phyloP scores from a whole-genome alignment of 2,113 vertebrate genomes.

The Macheiramphus alcinus region DNA sequence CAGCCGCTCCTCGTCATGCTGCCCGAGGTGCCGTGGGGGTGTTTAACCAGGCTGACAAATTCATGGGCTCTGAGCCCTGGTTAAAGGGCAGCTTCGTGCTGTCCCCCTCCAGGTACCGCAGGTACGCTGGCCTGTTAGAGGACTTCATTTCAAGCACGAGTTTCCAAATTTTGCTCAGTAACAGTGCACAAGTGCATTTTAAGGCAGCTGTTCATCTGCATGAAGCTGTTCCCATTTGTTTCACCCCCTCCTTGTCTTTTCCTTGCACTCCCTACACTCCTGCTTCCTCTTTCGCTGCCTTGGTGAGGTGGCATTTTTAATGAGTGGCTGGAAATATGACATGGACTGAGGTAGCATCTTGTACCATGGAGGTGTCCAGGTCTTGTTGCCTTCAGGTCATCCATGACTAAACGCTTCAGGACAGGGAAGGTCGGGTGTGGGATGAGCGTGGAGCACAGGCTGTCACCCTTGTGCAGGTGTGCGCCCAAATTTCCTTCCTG shows the following conservation, averaged over 20 bases:
- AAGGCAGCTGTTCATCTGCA: not conserved
- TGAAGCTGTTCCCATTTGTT: not conserved
- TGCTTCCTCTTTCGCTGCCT: not conserved
- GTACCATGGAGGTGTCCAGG: not conserved
- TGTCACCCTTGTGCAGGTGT: not conserved
- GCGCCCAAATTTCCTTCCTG: not conserved
- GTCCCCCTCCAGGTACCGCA: not conserved
- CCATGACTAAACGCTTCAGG: not conserved
- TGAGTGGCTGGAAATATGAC: rapidly evolving
- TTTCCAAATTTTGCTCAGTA: not conserved
- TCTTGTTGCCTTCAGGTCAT: not conserved
- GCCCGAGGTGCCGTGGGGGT: rapidly evolving
- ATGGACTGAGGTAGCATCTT: not conserved
- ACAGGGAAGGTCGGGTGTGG: not conserved
- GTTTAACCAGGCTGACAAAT: not conserved
- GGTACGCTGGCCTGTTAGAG: not conserved
- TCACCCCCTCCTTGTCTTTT: not conserved
- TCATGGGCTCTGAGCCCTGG: not conserved
- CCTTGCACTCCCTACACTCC: not conserved
- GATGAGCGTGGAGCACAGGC: not conserved
- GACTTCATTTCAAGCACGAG: not conserved
- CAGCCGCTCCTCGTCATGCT: rapidly evolving
- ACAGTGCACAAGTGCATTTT: not conserved
- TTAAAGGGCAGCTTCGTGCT: not conserved
- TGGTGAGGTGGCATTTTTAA: not conserved